These are phyloP conservation scores for Drosophila bocqueti DNA, from an alignment of 1,140 invertebrate species.

Conservation along the genomic window DNA sequence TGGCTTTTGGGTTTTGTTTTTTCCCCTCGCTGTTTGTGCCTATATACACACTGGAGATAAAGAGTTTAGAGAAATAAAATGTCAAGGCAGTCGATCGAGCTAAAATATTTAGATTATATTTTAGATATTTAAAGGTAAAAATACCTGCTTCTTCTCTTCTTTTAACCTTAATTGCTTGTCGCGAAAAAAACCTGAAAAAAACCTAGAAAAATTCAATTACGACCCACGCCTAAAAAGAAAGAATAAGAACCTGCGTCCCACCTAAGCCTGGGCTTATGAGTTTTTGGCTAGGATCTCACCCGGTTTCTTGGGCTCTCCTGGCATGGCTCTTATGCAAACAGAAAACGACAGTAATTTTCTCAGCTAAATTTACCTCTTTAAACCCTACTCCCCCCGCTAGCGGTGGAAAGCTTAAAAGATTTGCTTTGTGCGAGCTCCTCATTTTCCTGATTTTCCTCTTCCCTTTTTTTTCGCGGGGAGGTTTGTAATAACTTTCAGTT, in stretches of 20 bases:
- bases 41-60: slow-evolving; percentile 1
- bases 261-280: slow-evolving; percentile 21
- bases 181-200: slow-evolving; percentile 23
- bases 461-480: background rate
- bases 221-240: slow-evolving; percentile 16
- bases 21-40: background rate
- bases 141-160: too few relatives aligned
- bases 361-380: slow-evolving; percentile 62
- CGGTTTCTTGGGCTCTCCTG: slow-evolving; percentile 8
- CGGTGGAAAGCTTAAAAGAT: slow-evolving; percentile 63
- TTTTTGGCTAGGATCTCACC: slow-evolving; percentile 1
- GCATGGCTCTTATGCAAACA: slow-evolving; percentile 14
- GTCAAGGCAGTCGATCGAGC: background rate
- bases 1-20: slow-evolving; percentile 71
- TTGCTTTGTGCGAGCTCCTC: slow-evolving; percentile 24
- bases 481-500: slow-evolving; percentile 39
- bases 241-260: slow-evolving; percentile 2
- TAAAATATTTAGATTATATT: background rate
- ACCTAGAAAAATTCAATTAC: slow-evolving; percentile 55
- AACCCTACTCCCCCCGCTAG: background rate
- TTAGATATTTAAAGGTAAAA: background rate
- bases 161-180: slow-evolving; percentile 49
- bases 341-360: slow-evolving; percentile 22
- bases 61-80: background rate
- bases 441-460: background rate